These are phyloP conservation scores for Hippocampus barbouri DNA, from an alignment of 2,113 vertebrate genomes.

Conservation along the genomic window DNA sequence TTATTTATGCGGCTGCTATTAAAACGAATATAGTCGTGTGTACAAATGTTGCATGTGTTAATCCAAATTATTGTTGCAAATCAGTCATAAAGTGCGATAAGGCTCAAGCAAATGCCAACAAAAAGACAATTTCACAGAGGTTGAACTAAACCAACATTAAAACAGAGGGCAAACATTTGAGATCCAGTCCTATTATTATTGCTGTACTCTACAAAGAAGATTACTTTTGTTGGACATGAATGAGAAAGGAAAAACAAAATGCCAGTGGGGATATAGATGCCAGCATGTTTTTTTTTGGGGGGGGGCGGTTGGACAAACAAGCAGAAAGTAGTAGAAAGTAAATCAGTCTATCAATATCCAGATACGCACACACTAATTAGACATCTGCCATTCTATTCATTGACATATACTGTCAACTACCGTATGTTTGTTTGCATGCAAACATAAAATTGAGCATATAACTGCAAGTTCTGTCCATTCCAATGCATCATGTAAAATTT, in stretches of 20 bases:
- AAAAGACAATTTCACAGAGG: constrained; percentile 41
- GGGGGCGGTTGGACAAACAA: not conserved
- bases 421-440: no score
- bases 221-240: constrained; percentile 15
- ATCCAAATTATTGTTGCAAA: not conserved
- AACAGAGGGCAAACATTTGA: constrained; percentile 25
- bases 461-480: no score
- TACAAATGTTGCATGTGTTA: not conserved
- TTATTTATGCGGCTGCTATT: not conserved
- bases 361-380: not conserved
- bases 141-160: constrained; percentile 35
- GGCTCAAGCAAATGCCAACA: constrained; percentile 14
- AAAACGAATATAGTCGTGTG: not conserved
- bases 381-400: no score
- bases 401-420: no score
- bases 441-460: no score
- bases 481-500: no score
- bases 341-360: not conserved
- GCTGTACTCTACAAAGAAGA: constrained; percentile 1
- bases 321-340: constrained; percentile 5
- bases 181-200: not conserved
- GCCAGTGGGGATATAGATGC: not conserved
- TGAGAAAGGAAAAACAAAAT: constrained; percentile 9
- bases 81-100: not conserved
- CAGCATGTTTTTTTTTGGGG: constrained; percentile 9